phyloP scores from a whole-genome alignment of 2,888 invertebrate genomes.

The Zootermopsis nevadensis region DNA sequence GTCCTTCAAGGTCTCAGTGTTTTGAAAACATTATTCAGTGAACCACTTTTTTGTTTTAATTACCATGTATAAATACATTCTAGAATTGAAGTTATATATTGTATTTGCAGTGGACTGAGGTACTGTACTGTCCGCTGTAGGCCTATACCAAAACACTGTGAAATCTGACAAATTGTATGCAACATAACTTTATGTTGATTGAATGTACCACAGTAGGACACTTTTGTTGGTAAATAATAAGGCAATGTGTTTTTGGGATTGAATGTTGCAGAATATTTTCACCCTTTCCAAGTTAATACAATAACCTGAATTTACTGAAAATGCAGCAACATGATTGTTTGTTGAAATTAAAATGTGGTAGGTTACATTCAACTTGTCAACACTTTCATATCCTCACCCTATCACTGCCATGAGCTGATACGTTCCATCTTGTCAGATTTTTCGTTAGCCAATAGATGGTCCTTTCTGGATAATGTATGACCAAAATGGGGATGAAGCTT shows the following conservation, averaged over 20 bases:
- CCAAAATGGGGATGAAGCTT: too few species aligned
- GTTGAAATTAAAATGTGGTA: too few species aligned
- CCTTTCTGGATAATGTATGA: too few species aligned
- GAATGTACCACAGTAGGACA: slow-evolving; percentile 25
- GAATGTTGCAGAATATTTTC: neutral
- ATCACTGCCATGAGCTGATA: too few species aligned
- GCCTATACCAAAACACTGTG: slow-evolving; percentile 22
- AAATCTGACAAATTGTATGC: neutral
- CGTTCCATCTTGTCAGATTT: too few species aligned
- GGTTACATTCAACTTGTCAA: too few species aligned
- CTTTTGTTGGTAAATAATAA: slow-evolving; percentile 29
- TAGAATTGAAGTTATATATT: slow-evolving; percentile 11
- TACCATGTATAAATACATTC: slow-evolving; percentile 31
- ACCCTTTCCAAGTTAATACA: neutral
- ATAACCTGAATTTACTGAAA: neutral
- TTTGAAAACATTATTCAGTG: slow-evolving; percentile 4
- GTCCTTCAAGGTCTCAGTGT: neutral
- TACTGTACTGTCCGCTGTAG: slow-evolving; percentile 27
- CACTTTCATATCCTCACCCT: too few species aligned
- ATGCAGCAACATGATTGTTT: too few species aligned
- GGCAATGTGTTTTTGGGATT: slow-evolving; percentile 37
- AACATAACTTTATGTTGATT: slow-evolving; percentile 30
- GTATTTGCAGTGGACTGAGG: slow-evolving; percentile 27
- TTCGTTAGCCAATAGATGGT: too few species aligned
- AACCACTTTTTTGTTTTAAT: neutral